Conservation (phyloP, 2,113 vertebrate genomes). For the Pelusios castaneus region DNA sequence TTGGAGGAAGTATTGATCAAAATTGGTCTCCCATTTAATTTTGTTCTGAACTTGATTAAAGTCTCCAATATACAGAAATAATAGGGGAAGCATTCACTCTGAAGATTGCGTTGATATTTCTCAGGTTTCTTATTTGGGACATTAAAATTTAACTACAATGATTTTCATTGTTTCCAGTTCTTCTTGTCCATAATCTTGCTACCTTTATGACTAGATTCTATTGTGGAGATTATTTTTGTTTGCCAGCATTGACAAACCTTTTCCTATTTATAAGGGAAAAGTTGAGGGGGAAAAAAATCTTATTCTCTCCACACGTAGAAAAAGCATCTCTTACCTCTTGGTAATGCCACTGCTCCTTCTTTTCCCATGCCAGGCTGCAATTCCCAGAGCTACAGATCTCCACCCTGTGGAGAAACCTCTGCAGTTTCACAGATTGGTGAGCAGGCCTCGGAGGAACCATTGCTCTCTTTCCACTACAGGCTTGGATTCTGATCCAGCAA, state of each 20-base stretch:
- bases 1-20: not conserved
- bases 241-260: not conserved
- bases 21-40: not conserved
- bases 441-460: not conserved
- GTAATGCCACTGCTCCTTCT: not conserved
- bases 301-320: not conserved
- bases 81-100: not conserved
- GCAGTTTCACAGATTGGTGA: not conserved
- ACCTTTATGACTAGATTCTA: not conserved
- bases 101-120: not conserved
- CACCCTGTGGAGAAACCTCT: not conserved
- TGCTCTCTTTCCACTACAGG: not conserved
- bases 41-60: not conserved
- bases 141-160: not conserved
- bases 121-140: not conserved
- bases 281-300: not conserved
- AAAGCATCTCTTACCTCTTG: not conserved
- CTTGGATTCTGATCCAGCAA: not conserved
- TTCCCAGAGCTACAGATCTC: not conserved
- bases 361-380: not conserved
- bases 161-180: not conserved
- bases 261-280: not conserved
- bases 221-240: not conserved
- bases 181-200: not conserved
- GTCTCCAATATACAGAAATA: not conserved